These are phyloP conservation scores for Bradypodion ventrale DNA, from an alignment of 2,797 vertebrate species.

Conservation along the genomic window DNA sequence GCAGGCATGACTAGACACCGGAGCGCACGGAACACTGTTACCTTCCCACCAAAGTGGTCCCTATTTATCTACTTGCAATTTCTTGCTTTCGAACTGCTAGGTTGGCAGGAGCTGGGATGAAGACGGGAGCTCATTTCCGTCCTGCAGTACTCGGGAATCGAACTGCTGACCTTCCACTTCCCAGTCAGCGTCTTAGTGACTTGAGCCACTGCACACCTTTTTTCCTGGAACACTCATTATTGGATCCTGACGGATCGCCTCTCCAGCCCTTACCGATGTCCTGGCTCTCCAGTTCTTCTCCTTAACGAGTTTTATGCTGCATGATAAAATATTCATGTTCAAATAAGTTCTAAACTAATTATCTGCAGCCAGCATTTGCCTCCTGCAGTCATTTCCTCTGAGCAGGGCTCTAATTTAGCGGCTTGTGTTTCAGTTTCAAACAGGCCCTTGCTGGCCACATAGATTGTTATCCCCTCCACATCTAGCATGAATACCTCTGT, in stretches of 20 bases:
- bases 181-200: no score
- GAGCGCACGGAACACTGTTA: no score
- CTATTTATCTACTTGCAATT: no score
- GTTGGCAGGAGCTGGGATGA: no score
- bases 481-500: no score
- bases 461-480: slow-evolving; percentile 74
- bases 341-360: slow-evolving; percentile 80
- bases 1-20: no score
- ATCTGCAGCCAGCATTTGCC: slow-evolving; percentile 72
- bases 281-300: slow-evolving; percentile 74
- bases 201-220: slow-evolving; percentile 58
- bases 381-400: slow-evolving; percentile 71
- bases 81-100: no score
- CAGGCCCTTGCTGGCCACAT: slow-evolving; percentile 73
- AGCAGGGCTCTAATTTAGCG: slow-evolving; percentile 75
- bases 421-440: slow-evolving; percentile 74
- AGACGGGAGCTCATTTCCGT: no score
- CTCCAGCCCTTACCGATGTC: slow-evolving; percentile 55
- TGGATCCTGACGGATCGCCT: slow-evolving; percentile 71
- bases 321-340: slow-evolving; percentile 82
- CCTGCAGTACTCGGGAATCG: no score
- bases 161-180: no score
- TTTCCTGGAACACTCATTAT: slow-evolving; percentile 58
- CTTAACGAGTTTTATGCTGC: slow-evolving; percentile 76
- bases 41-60: no score